Base-by-base conservation (phyloP, 2,797 vertebrate species). In the Rhynchonycteris naso region DNA sequence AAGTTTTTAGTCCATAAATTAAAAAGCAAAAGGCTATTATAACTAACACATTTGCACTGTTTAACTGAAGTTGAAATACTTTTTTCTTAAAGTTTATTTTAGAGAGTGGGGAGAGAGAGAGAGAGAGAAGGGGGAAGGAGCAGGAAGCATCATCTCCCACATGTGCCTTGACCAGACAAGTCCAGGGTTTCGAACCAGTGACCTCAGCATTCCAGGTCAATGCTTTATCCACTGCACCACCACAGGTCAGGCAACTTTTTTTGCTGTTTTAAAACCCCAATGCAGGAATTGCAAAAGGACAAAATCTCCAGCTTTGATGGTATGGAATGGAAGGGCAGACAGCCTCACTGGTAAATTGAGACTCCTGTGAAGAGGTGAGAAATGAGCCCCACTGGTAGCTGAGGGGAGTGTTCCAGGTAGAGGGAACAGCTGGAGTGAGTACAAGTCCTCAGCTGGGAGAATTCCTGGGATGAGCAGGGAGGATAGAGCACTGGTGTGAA, bases 11-110 rank as follows among this genome's bases (percentile, higher is more conserved):
- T n/a, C 3, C 56, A 68, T 76, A 54, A 83, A 87, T 82, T 66
- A 94, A 76, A 92, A 96, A 38, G 3, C 3, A 50, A 86, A 92
- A 81, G n/a, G 14, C 21, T 66, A n/a, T 82, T 43, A 52, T 71
- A 58, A 82, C 59, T 66, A 74, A 78, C 35, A 35, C 12, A 59
- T 24, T 66, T 54, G 8, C 21, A 82, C 12, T 5, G 4, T 26
- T 80, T 35, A 84, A 28, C 88, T 87, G 33, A 59, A 38, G 76
- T 78, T 93, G 78, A 43, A 90, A 35, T 30, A 43, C 43, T 43
- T 43, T 43, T 43, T 43, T 43, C 43, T 43, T 43, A n/a, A n/a
- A n/a, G n/a, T n/a, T n/a, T n/a, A 43, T 43, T 43, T 43, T 43
- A 43, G 43, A 43, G 43, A 4, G 43, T 43, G 43, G 43, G 43